Evolutionary conservation across 2,797 vertebrate species (phyloP).

Genomic region (Acridotheres tristis): DNA sequence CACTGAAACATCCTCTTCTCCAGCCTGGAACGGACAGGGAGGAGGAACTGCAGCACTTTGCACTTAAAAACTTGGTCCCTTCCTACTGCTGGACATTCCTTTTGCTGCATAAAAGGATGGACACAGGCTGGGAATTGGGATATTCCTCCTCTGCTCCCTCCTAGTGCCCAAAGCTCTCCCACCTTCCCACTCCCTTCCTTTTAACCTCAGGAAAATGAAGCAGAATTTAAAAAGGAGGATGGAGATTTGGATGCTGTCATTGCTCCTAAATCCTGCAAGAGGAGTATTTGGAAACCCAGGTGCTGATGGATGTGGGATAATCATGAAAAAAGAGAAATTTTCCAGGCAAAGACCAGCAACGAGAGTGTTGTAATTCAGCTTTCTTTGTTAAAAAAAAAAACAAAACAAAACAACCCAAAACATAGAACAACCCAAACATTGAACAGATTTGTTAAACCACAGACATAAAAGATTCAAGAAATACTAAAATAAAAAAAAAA

Average conservation of each 20-base stretch:
- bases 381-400: conserved; percentile 60
- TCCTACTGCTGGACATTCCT: background rate
- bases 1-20: background rate
- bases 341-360: background rate
- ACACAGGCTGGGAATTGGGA: background rate
- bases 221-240: background rate
- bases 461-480: conserved; percentile 46
- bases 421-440: conserved; percentile 37
- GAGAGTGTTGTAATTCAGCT: conserved; percentile 50
- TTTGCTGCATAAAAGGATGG: fast-evolving
- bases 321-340: background rate
- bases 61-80: background rate
- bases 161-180: background rate
- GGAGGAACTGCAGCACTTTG: background rate
- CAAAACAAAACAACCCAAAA: conserved; percentile 21
- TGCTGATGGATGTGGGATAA: background rate
- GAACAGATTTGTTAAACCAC: conserved; percentile 61
- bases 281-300: background rate
- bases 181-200: background rate
- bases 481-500: background rate
- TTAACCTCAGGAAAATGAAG: background rate
- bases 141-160: background rate
- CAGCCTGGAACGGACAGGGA: background rate
- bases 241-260: background rate
- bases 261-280: background rate